These are phyloP conservation scores for Leptoteleia sp. DNA, from an alignment of 1,140 invertebrate species.

Conservation along the genomic window DNA sequence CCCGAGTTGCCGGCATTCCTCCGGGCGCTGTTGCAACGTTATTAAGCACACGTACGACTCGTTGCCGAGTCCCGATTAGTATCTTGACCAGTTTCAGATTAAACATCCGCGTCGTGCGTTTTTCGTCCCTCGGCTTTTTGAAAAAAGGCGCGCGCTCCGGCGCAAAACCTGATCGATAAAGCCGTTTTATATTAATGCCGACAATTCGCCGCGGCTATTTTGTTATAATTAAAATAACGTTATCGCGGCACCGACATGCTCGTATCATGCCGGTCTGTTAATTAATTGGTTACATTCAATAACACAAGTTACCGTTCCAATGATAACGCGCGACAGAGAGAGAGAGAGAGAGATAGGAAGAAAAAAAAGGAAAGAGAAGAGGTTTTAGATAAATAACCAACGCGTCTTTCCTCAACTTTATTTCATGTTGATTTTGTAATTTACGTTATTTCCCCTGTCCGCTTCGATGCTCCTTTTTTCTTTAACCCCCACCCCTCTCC, in stretches of 20 bases:
- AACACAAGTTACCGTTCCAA: slow-evolving; percentile 9
- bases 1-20: slow-evolving; percentile 14
- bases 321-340: slow-evolving; percentile 1
- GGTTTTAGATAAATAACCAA: slow-evolving; percentile 11
- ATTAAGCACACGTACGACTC: slow-evolving; percentile 47
- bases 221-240: slow-evolving; percentile 24
- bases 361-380: too few relatives aligned
- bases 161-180: slow-evolving; percentile 27
- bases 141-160: slow-evolving; percentile 1
- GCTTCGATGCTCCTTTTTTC: too few relatives aligned
- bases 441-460: too few relatives aligned
- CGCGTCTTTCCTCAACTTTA: neutral
- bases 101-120: slow-evolving; percentile 15
- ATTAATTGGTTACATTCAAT: slow-evolving; percentile 38
- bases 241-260: slow-evolving; percentile 6
- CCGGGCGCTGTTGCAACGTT: slow-evolving; percentile 31
- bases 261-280: slow-evolving; percentile 10
- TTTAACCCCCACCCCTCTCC: too few relatives aligned
- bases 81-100: slow-evolving; percentile 51
- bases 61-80: slow-evolving; percentile 29
- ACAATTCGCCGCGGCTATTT: slow-evolving; percentile 16
- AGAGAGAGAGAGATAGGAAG: too few relatives aligned
- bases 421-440: too few relatives aligned
- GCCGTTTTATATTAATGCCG: slow-evolving; percentile 16
- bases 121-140: slow-evolving; percentile 4